phyloP scores from a whole-genome alignment of 2,888 invertebrate species.

The Drosophila kuntzei region DNA sequence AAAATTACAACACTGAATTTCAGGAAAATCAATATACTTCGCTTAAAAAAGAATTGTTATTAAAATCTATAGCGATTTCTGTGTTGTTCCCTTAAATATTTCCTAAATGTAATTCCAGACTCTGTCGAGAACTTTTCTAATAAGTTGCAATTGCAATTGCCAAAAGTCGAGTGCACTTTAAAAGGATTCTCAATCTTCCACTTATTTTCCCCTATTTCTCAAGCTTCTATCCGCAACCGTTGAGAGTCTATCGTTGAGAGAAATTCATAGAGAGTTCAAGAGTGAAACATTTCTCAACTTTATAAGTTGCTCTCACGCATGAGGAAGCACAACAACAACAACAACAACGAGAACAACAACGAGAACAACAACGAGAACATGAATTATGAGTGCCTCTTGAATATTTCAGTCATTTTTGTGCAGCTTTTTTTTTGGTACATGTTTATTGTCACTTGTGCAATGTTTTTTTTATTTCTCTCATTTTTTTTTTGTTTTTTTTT shows the following conservation, averaged over 20 bases:
- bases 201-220: constrained; percentile 3
- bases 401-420: constrained; percentile 38
- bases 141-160: constrained; percentile 19
- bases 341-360: no score
- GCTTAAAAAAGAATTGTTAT: no score
- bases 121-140: neutral
- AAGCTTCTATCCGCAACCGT: constrained; percentile 12
- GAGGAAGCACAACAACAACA: constrained; percentile 20
- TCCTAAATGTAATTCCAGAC: neutral
- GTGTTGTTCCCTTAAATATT: no score
- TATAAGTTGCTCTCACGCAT: constrained; percentile 61
- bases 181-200: constrained; percentile 20
- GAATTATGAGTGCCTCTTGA: constrained; percentile 70
- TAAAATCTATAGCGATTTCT: no score
- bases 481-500: constrained; percentile 11
- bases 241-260: constrained; percentile 20
- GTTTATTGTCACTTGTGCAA: constrained; percentile 62
- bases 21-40: no score
- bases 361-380: constrained; percentile 7
- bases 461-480: constrained; percentile 37
- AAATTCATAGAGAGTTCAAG: constrained; percentile 16
- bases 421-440: constrained; percentile 27
- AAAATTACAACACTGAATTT: no score
- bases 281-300: constrained; percentile 43
- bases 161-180: constrained; percentile 30